Conservation (phyloP, 2,113 vertebrate species). For the Saguinus midas region DNA sequence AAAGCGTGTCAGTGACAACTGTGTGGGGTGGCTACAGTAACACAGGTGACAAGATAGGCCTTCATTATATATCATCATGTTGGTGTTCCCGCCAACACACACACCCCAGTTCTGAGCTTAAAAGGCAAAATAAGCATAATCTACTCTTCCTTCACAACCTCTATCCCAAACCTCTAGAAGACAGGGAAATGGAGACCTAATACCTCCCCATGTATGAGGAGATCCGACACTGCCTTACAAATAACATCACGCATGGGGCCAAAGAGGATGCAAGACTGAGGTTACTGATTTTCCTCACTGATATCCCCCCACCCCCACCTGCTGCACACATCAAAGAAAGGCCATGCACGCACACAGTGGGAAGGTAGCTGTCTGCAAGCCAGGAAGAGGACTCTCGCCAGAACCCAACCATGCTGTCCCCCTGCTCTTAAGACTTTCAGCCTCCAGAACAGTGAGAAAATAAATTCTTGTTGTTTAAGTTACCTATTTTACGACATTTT, state of each 20-base stretch:
- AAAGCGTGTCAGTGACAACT: no score
- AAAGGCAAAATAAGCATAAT: not conserved
- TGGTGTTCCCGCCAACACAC: not conserved
- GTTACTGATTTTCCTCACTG: not conserved
- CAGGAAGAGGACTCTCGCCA: not conserved
- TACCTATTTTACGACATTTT: not conserved
- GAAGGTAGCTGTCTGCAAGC: not conserved
- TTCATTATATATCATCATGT: not conserved
- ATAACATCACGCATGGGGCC: not conserved
- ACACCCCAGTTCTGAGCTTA: not conserved
- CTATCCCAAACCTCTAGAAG: not conserved
- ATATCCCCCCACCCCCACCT: no score
- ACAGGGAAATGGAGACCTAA: not conserved
- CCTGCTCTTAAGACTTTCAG: not conserved
- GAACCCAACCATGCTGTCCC: not conserved
- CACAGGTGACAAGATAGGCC: not conserved
- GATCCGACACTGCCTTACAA: not conserved
- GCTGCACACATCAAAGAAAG: not conserved
- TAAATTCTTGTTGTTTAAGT: not conserved
- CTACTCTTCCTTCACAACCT: not conserved
- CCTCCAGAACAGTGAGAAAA: not conserved
- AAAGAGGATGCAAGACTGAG: not conserved
- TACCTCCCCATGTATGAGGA: not conserved
- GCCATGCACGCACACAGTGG: not conserved
- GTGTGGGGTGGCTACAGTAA: no score